Percentiles rank a stretch among this genome's conserved stretches.
Evolutionary conservation across 2,797 vertebrate species (phyloP).

Genomic region (Myiotriccus ornatus): DNA sequence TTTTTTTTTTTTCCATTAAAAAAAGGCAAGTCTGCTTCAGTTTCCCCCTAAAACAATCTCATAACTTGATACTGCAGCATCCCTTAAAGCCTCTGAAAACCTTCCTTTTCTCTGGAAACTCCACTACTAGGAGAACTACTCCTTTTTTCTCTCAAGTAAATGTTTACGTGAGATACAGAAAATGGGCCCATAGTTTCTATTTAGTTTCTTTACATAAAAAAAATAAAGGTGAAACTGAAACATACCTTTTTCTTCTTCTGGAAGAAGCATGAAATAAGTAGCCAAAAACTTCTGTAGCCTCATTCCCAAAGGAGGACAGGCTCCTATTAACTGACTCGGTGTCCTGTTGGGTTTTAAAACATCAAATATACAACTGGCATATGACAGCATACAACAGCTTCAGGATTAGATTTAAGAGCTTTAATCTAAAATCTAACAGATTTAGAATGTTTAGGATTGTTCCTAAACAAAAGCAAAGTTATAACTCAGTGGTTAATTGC

Average conservation of each 20-base stretch:
- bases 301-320: slow-evolving; percentile 84
- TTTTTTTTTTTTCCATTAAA: neutral
- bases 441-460: neutral
- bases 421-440: neutral
- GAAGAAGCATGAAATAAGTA: slow-evolving; percentile 81
- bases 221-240: neutral
- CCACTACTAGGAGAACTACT: neutral
- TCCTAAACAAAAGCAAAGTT: neutral
- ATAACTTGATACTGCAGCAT: neutral
- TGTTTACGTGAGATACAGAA: neutral
- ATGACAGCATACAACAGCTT: neutral
- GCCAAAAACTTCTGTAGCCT: slow-evolving; percentile 86
- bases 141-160: neutral
- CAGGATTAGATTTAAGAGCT: neutral
- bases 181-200: neutral
- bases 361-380: neutral
- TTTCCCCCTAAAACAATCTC: neutral
- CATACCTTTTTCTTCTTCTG: slow-evolving; percentile 83
- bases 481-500: neutral
- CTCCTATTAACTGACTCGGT: slow-evolving; percentile 81
- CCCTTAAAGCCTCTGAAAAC: neutral
- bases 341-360: slow-evolving; percentile 72
- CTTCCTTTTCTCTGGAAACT: neutral
- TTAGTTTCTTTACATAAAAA: neutral
- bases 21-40: neutral